phyloP scores from a whole-genome alignment of 2,113 vertebrate genomes.

The Microcebus lehilahytsara region DNA sequence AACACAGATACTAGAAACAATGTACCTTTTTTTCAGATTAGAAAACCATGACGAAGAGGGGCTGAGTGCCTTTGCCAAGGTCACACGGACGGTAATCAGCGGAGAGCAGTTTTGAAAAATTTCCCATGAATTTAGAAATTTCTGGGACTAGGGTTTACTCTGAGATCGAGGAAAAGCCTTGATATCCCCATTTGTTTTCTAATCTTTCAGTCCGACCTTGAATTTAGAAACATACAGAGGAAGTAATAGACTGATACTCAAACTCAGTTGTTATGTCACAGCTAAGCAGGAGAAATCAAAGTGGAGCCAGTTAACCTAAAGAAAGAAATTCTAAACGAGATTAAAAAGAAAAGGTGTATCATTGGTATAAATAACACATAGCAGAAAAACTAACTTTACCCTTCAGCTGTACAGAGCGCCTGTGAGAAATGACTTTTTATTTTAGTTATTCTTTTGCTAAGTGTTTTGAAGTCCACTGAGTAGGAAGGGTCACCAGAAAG shows the following conservation, averaged over 20 bases:
- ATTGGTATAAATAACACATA: not conserved
- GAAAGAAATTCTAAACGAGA: not conserved
- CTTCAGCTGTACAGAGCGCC: not conserved
- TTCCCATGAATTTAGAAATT: not conserved
- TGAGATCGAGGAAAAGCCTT: not conserved
- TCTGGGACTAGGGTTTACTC: not conserved
- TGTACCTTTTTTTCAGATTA: not conserved
- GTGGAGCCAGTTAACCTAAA: not conserved
- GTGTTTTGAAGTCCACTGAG: slow-evolving; percentile 51
- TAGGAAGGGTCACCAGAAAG: not conserved
- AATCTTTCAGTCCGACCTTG: not conserved
- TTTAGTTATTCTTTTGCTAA: slow-evolving; percentile 63
- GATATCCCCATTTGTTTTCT: not conserved
- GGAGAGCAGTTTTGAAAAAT: not conserved
- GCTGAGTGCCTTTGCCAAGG: not conserved
- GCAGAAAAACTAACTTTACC: slow-evolving; percentile 27
- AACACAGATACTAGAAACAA: not conserved
- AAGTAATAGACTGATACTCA: not conserved
- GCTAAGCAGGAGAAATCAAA: not conserved
- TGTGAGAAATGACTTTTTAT: slow-evolving; percentile 32
- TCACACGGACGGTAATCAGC: accelerated
- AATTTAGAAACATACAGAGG: not conserved
- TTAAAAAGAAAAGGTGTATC: not conserved
- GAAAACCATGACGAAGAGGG: not conserved
- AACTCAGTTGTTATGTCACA: not conserved